These are phyloP conservation scores for Horisme vitalbata DNA, from an alignment of 2,888 invertebrate genomes.

Conservation along the genomic window DNA sequence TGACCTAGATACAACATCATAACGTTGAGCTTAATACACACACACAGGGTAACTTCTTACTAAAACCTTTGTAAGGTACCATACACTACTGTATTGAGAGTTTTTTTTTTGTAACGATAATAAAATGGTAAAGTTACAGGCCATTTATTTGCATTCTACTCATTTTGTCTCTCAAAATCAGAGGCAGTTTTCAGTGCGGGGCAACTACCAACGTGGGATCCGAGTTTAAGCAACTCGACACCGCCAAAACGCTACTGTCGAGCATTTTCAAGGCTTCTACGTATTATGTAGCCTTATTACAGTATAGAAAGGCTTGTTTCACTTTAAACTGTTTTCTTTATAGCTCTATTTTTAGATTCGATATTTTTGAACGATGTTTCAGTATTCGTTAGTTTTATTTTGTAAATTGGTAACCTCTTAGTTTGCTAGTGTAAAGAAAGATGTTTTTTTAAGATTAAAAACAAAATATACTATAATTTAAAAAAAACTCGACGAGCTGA, in stretches of 20 bases:
- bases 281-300: constrained; percentile 28
- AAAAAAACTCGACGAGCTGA: no score
- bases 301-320: constrained; percentile 6
- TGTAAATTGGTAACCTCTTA: no score
- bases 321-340: background rate
- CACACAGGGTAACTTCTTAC: no score
- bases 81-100: no score
- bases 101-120: no score
- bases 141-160: constrained; percentile 10
- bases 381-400: no score
- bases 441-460: no score
- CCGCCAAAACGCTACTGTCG: constrained; percentile 75
- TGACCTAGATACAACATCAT: no score
- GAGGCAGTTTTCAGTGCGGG: constrained; percentile 9
- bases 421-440: no score
- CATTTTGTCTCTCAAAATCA: constrained; percentile 26
- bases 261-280: constrained; percentile 74
- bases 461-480: background rate
- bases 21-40: no score
- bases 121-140: no score
- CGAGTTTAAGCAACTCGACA: constrained; percentile 55
- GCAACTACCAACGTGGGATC: constrained; percentile 19
- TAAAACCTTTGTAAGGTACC: no score
- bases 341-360: background rate
- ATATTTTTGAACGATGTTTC: background rate